Evolutionary conservation across 1,140 invertebrate genomes (phyloP), one percentile per base, ranked within the genome.

Genomic region (Eumaeus atala): DNA sequence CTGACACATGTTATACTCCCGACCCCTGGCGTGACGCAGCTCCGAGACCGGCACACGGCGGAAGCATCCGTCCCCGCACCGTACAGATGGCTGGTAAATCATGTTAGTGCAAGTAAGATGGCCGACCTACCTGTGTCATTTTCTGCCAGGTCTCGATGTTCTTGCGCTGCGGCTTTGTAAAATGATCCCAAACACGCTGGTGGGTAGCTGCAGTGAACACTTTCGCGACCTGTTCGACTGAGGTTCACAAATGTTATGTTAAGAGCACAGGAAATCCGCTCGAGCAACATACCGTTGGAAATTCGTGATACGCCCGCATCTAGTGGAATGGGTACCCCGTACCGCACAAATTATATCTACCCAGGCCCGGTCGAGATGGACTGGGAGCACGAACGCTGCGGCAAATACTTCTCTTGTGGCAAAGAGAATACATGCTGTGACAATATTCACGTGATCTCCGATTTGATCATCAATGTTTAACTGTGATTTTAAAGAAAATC

Each of bases 101-200:
- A 48, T 50, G 40, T 44, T 44, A 44, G 40, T 44, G 12, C 7
- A 14, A 9, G 17, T 16, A 9, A 17, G n/a, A 64, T 55, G 48
- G 53, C 57, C 28, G 91, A 95, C 94, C 91, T 96, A 98, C 97
- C 95, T 94, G 92, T 53, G 95, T 94, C 90, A 97, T 96, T 91
- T 97, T 98, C 90, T 95, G 96, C 97, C 97, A 98, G 77, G 95
- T 93, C 88, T 98, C 96, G 89, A 98, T 97, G 90, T 98, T 98
- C 92, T 98, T 98, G 89, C 97, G 91, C 89, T 98, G 97, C 63
- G 96, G 95, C 92, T 98, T 98, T 88, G 96, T 97, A 92, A 98
- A 98, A 92, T 98, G 96, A 92, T 98, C 97, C 96, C 96, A 98
- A 87, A 96, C 96, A 89, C 97, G 97, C 93, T 98, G 97, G 90